These are phyloP conservation scores for Enteromius paludinosus DNA, from an alignment of 2,797 vertebrate species.

Conservation along the genomic window DNA sequence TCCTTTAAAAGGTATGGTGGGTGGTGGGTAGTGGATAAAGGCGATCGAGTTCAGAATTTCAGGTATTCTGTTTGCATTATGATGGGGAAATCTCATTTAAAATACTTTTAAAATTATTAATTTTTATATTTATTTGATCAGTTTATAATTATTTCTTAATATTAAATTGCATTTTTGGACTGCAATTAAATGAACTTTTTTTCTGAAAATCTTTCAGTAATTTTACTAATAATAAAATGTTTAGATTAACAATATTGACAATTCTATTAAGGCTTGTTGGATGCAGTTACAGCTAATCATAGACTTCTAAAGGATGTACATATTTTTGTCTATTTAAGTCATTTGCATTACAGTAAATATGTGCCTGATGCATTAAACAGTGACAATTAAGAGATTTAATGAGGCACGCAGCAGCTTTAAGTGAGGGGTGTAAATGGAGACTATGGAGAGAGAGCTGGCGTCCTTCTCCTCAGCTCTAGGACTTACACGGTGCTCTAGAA, in stretches of 20 bases:
- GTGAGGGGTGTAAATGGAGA: conserved; percentile 54
- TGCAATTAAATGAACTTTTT: neutral
- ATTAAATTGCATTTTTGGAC: neutral
- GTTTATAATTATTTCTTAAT: neutral
- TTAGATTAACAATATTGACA: neutral
- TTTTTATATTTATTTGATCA: neutral
- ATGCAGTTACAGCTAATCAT: neutral
- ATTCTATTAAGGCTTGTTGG: neutral
- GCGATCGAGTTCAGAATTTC: conserved; percentile 37
- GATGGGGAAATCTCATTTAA: neutral
- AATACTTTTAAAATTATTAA: neutral
- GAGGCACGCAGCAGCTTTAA: conserved; percentile 21
- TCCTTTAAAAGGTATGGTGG: conserved; percentile 21
- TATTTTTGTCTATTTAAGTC: neutral
- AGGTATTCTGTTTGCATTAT: conserved; percentile 51
- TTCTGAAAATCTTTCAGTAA: neutral
- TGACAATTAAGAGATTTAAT: conserved; percentile 34
- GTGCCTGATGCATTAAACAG: conserved; percentile 12
- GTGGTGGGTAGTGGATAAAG: conserved; percentile 12
- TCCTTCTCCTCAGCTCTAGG: conserved; percentile 47
- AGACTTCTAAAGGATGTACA: neutral
- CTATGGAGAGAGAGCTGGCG: conserved; percentile 56
- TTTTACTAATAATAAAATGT: neutral
- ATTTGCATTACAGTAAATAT: conserved; percentile 14
- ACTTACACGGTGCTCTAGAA: conserved; percentile 45